Conservation (phyloP, 2,888 invertebrate species). For the Meteorus colon region DNA sequence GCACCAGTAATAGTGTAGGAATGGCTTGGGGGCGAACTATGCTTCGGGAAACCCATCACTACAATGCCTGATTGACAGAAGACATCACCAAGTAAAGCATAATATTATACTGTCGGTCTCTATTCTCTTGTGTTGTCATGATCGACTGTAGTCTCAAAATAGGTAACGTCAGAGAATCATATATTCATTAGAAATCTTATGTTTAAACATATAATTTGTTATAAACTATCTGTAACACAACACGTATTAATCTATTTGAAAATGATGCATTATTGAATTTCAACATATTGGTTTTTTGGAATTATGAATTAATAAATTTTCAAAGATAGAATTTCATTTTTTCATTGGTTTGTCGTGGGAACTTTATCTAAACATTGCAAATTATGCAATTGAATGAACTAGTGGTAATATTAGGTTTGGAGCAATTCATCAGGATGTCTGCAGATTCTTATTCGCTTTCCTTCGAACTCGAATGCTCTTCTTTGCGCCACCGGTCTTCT, state of each 20-base stretch:
- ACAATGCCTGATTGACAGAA: constrained; percentile 38
- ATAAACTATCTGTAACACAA: too few species aligned
- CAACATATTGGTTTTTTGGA: too few species aligned
- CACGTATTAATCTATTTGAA: too few species aligned
- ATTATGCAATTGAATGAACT: too few species aligned
- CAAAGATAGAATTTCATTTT: constrained; percentile 66
- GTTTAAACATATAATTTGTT: background rate
- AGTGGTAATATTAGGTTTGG: too few species aligned
- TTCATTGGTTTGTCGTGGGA: constrained; percentile 61
- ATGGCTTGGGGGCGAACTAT: background rate
- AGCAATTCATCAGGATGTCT: too few species aligned
- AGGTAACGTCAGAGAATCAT: constrained; percentile 15
- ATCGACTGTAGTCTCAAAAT: constrained; percentile 23
- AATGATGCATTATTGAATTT: too few species aligned
- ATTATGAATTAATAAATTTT: constrained; percentile 42
- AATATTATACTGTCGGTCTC: constrained; percentile 32
- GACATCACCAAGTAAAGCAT: constrained; percentile 33
- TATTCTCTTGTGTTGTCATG: constrained; percentile 1
- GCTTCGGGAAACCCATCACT: constrained; percentile 28
- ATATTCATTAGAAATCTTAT: background rate
- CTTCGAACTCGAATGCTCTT: too few species aligned
- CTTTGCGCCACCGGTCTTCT: too few species aligned
- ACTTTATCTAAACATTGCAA: constrained; percentile 48
- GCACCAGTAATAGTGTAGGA: constrained; percentile 18
- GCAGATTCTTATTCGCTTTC: too few species aligned